phyloP scores from a whole-genome alignment of 2,888 invertebrate species.

The Pammene fasciana region DNA sequence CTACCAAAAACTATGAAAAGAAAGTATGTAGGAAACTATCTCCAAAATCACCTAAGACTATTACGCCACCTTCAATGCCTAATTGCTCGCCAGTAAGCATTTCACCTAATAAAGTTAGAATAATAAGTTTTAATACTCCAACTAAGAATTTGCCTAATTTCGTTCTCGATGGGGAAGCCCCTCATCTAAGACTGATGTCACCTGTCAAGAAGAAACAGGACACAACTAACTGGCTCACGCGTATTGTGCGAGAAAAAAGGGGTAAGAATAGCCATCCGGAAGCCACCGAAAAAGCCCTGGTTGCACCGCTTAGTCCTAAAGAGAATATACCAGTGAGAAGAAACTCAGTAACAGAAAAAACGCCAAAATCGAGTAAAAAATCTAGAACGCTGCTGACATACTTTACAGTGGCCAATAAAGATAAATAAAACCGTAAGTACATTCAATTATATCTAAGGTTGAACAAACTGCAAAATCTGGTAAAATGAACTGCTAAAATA shows the following conservation, averaged over 20 bases:
- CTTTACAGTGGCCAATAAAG: slow-evolving; percentile 61
- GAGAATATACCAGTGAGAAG: slow-evolving; percentile 59
- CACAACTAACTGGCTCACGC: slow-evolving; percentile 88
- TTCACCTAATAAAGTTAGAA: slow-evolving; percentile 56
- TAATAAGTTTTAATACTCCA: slow-evolving; percentile 77
- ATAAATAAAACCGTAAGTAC: slow-evolving; percentile 48
- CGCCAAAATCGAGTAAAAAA: slow-evolving; percentile 56
- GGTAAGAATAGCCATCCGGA: slow-evolving; percentile 45
- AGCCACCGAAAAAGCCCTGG: slow-evolving; percentile 31
- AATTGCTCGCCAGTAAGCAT: slow-evolving; percentile 54
- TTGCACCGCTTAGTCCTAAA: slow-evolving; percentile 59
- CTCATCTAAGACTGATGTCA: slow-evolving; percentile 87
- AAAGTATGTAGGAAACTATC: slow-evolving; percentile 58
- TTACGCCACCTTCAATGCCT: slow-evolving; percentile 50
- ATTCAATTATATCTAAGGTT: no score
- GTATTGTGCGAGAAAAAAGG: slow-evolving; percentile 56
- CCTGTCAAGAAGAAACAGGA: slow-evolving; percentile 85
- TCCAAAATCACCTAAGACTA: slow-evolving; percentile 56
- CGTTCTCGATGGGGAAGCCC: slow-evolving; percentile 89
- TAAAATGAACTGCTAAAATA: no score
- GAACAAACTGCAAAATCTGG: no score
- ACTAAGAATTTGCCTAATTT: slow-evolving; percentile 90
- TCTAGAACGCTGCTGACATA: slow-evolving; percentile 67
- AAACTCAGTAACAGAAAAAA: slow-evolving; percentile 59
- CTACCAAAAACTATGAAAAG: slow-evolving; percentile 65